Base-by-base conservation (phyloP, 2,888 invertebrate species). In the Cryptus viduatorius region DNA sequence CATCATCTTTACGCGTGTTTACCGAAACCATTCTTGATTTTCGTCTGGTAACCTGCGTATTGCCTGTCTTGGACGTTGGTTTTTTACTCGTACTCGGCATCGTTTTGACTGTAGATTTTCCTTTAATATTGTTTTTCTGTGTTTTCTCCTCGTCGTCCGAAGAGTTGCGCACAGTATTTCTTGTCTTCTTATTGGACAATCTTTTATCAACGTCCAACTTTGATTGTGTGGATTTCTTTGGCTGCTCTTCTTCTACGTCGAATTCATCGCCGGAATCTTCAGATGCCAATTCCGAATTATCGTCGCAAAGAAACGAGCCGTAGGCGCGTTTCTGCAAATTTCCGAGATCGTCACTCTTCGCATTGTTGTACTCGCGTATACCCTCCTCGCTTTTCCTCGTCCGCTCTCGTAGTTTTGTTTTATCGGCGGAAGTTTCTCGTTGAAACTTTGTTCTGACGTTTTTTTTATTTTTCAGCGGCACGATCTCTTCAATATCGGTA, bases 401-500 rank as follows among this genome's bases (percentile, higher is more conserved):
- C 4, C 29, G 61, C 31, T 29, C 4, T 0, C 24, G 19, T 19
- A 19, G 1, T 24, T 19, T 56, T 24, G 56, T 19, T 56, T 19
- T 56, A 19, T 56, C 56, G 1, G 19, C 3, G 3, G 56, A 61
- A 31, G 46, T 61, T 59, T 72, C 72, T 4, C 56, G 56, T 42
- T 44, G 42, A 7, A 24, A 72, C 14, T 77, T 64, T n/a, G 69
- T 56, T 56, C 65, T 44, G 4, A 16, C n/a, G 19, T 42, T n/a
- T 14, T 12, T 50, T 24, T 24, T 56, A 4, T 19, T 31, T 7
- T 77, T 61, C 12, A n/a, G 0, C 0, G 24, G 16, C 4, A 8
- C 37, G 16, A 64, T 48, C n/a, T 48, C 50, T 37, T 78, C 78
- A 2, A 48, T 29, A 42, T 82, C 78, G 42, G 56, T 69, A 16